Conservation (phyloP, 2,888 invertebrate species). For the Stenoptilia bipunctidactyla region DNA sequence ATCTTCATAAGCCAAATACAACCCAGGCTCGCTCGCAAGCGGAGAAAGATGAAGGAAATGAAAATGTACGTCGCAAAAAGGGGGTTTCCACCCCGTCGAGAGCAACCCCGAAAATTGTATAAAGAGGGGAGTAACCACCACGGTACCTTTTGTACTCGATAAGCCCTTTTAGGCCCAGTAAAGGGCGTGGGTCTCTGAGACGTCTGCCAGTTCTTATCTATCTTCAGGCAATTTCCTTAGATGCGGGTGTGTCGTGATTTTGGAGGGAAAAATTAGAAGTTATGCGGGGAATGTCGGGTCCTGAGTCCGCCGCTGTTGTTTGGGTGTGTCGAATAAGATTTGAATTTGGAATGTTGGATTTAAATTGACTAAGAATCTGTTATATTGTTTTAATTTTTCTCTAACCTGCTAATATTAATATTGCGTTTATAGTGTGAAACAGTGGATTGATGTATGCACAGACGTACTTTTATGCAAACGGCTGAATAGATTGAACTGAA, state of each 20-base stretch:
- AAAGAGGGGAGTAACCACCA: constrained; percentile 45
- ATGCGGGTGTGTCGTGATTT: constrained; percentile 17
- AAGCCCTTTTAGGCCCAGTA: constrained; percentile 39
- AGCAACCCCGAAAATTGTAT: constrained; percentile 63
- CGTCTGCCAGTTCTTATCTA: constrained; percentile 58
- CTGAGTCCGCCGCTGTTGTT: too few relatives aligned
- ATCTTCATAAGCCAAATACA: constrained; percentile 22
- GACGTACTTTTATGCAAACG: too few relatives aligned
- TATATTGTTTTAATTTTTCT: too few relatives aligned
- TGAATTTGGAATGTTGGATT: too few relatives aligned
- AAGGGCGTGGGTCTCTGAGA: constrained; percentile 40
- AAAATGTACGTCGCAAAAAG: constrained; percentile 70
- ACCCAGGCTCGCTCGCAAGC: constrained; percentile 43
- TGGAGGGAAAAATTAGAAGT: not conserved
- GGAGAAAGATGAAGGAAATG: constrained; percentile 72
- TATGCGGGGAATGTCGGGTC: too few relatives aligned
- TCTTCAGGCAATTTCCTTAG: constrained; percentile 53
- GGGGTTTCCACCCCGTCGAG: constrained; percentile 32
- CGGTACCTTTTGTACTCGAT: constrained; percentile 62
- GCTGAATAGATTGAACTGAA: too few relatives aligned
- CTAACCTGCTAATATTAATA: too few relatives aligned
- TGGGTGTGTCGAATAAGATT: too few relatives aligned
- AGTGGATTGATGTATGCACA: too few relatives aligned
- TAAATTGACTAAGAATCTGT: too few relatives aligned
- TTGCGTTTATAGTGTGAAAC: too few relatives aligned